Evolutionary conservation across 2,888 invertebrate genomes (phyloP).

Genomic region (Oeneis ivallda): DNA sequence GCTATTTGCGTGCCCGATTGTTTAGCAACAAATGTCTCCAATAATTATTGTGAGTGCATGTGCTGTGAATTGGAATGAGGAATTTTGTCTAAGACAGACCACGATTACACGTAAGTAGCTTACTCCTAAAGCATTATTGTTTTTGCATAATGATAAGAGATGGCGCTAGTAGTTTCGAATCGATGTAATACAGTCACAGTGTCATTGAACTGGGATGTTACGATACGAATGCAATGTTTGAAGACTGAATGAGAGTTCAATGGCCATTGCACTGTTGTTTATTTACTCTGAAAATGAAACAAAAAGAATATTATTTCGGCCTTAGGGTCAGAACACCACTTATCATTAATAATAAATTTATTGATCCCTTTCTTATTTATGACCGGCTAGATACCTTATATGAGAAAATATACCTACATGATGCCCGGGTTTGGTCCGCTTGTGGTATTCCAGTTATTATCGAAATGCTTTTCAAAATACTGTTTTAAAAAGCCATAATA

Average conservation of each 20-base stretch:
- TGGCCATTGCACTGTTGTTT: slow-evolving; percentile 17
- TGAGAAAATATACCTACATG: neutral
- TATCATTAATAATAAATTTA: too few relatives aligned
- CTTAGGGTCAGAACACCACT: too few relatives aligned
- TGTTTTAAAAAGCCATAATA: too few relatives aligned
- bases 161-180: slow-evolving; percentile 65
- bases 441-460: too few relatives aligned
- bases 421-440: too few relatives aligned
- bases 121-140: slow-evolving; percentile 50
- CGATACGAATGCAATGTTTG: slow-evolving; percentile 45
- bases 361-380: neutral
- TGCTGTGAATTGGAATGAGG: slow-evolving; percentile 52
- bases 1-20: slow-evolving; percentile 56
- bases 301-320: neutral
- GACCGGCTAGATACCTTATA: too few relatives aligned
- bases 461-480: too few relatives aligned
- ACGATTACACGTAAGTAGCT: slow-evolving; percentile 67
- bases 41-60: slow-evolving; percentile 52
- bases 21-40: slow-evolving; percentile 62
- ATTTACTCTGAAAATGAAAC: neutral
- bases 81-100: slow-evolving; percentile 51
- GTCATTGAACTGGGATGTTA: slow-evolving; percentile 69
- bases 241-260: slow-evolving; percentile 48
- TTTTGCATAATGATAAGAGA: slow-evolving; percentile 57
- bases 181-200: slow-evolving; percentile 45